Evolutionary conservation across 2,797 vertebrate genomes (phyloP).

Genomic region (Falco rusticolus): DNA sequence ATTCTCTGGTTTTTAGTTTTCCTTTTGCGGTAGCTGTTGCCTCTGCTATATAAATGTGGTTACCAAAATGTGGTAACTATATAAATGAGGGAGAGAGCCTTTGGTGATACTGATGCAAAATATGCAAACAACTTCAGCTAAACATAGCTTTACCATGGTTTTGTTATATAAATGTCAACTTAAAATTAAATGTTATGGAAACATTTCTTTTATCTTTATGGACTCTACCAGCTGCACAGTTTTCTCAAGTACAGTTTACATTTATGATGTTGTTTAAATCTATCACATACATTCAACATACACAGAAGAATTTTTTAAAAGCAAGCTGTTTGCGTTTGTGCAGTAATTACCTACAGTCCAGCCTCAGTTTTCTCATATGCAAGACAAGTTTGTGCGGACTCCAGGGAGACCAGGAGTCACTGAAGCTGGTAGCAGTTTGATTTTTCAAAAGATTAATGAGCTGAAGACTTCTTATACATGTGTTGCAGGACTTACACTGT

Average conservation of each 20-base stretch:
- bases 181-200: conserved; percentile 69
- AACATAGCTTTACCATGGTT: conserved; percentile 66
- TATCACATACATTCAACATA: conserved; percentile 37
- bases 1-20: conserved; percentile 61
- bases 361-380: not conserved
- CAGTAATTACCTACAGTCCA: not conserved
- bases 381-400: not conserved
- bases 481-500: not conserved
- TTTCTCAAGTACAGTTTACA: conserved; percentile 62
- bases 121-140: conserved; percentile 63
- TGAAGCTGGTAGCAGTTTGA: not conserved
- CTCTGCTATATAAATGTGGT: conserved; percentile 2
- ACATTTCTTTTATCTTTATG: conserved; percentile 67
- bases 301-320: conserved; percentile 43
- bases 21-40: conserved; percentile 49
- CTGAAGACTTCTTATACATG: not conserved
- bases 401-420: not conserved
- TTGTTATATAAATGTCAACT: conserved; percentile 70
- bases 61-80: conserved; percentile 41
- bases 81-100: conserved; percentile 37
- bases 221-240: conserved; percentile 49
- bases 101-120: conserved; percentile 41
- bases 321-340: conserved; percentile 16
- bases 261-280: conserved; percentile 61
- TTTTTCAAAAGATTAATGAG: not conserved